Evolutionary conservation across 1,140 invertebrate species (phyloP).

Genomic region (Scaptodrosophila lebanonensis): DNA sequence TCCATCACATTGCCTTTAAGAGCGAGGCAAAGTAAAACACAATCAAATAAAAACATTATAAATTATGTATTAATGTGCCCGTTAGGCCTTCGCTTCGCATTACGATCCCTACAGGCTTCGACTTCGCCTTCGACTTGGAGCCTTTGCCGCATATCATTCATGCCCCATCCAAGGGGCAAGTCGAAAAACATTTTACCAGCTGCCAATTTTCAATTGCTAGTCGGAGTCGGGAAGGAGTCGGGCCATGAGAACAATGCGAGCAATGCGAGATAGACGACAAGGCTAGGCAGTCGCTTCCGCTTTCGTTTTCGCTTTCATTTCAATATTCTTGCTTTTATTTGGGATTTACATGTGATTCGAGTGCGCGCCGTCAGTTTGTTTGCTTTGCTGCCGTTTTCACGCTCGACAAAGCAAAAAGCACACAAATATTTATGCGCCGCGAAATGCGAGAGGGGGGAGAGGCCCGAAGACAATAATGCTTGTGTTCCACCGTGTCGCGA

Average conservation of each 20-base stretch:
- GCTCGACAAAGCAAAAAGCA: conserved; percentile 52
- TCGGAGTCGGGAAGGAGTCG: too few relatives aligned
- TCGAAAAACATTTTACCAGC: conserved; percentile 53
- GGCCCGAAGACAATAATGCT: conserved; percentile 35
- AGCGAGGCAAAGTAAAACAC: conserved; percentile 31
- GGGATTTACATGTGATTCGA: conserved; percentile 74
- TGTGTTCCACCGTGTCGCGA: too few relatives aligned
- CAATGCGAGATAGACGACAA: conserved; percentile 26
- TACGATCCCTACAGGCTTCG: conserved; percentile 13
- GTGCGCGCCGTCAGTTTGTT: conserved; percentile 40
- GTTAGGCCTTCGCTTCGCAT: conserved; percentile 44
- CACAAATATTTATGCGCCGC: conserved; percentile 69
- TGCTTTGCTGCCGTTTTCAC: conserved; percentile 52
- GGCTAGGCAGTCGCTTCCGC: conserved; percentile 14
- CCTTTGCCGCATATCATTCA: conserved; percentile 2
- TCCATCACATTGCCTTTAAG: conserved; percentile 39
- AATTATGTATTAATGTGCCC: conserved; percentile 75
- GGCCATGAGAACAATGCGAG: conserved; percentile 21
- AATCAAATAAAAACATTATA: conserved; percentile 72
- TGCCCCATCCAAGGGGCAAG: conserved; percentile 14
- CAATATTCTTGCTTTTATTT: conserved; percentile 71
- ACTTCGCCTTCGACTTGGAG: conserved; percentile 25
- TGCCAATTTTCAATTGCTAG: conserved; percentile 72
- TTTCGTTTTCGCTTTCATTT: conserved; percentile 64
- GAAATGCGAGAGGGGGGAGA: neutral